Evolutionary conservation across 2,113 vertebrate genomes (phyloP), one percentile per base, ranked within the genome.

Genomic region (Taurulus bubalis): DNA sequence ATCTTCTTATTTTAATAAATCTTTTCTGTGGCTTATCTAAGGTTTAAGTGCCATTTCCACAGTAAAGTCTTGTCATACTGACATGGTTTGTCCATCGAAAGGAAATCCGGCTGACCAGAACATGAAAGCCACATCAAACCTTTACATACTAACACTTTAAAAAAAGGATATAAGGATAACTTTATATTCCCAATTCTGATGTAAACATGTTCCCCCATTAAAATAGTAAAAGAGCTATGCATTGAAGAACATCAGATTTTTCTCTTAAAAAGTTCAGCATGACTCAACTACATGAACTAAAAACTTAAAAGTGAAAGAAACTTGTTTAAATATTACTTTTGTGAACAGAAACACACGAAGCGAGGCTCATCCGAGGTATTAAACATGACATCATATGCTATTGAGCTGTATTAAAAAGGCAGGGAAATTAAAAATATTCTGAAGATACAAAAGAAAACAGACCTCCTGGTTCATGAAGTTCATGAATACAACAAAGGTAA

Each of bases 131-230:
- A 71, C 42, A 66, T 84, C 28, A 83, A 80, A 65, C 34, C 38
- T 79, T 79, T 45, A 81, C 24, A 74, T 22, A 83, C 56, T 59
- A 72, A 86, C 30, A 82, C 55, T 65, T 66, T 71, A 4, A 67
- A 66, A 70, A 79, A 83, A 60, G 11, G 26, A 77, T 15, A 79
- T 10, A n/a, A 82, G 38, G 71, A 70, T 14, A 73, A 73, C 3
- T 36, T 71, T 85, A 34, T 79, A 79, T 70, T 56, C 24, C 73
- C 42, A 71, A 76, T 71, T 84, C 75, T 76, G 28, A 78, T 91
- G 91, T 91, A 92, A 92, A 92, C 90, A 87, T 59, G 38, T 74
- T 84, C 82, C 53, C 72, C 60, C 36, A 68, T 68, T 77, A 53
- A 83, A 79, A 84, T 32, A 85, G 62, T 59, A 78, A 85, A 71